Conservation (phyloP, 1,140 invertebrate species). For the fruit fly (Drosophila melanogaster) region DNA sequence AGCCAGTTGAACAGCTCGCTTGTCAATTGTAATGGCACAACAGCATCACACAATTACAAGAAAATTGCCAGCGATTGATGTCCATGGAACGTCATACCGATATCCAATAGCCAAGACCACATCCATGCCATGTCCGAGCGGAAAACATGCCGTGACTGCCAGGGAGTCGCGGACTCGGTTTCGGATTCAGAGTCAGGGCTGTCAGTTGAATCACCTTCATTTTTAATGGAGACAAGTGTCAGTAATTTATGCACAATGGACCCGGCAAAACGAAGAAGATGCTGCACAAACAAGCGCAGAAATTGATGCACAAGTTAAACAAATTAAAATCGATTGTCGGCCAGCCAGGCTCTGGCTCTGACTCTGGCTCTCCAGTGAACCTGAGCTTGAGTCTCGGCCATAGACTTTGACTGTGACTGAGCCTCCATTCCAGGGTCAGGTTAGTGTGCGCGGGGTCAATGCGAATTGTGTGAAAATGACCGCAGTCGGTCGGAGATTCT, state of each 20-base stretch:
- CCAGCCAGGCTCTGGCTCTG: neutral
- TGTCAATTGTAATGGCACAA: conserved; percentile 63
- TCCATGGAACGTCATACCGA: conserved; percentile 69
- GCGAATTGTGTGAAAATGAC: conserved; percentile 80
- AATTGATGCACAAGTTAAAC: conserved; percentile 83
- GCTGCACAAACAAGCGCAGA: conserved; percentile 68
- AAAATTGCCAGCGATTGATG: conserved; percentile 82
- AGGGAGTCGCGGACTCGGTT: conserved; percentile 24
- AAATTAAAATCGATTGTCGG: conserved; percentile 82
- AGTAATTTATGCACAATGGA: conserved; percentile 81
- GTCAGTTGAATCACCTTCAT: conserved; percentile 82
- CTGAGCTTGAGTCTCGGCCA: conserved; percentile 30
- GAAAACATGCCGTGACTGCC: conserved; percentile 72
- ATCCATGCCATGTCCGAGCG: conserved; percentile 60
- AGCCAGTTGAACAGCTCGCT: conserved; percentile 36
- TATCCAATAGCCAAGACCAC: conserved; percentile 27
- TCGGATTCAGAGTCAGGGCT: conserved; percentile 56
- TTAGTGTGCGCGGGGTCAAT: conserved; percentile 70
- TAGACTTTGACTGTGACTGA: conserved; percentile 3
- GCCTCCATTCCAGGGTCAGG: conserved; percentile 65
- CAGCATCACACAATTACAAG: conserved; percentile 75
- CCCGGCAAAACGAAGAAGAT: conserved; percentile 4
- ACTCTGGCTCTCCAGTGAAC: conserved; percentile 49
- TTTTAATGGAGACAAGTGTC: conserved; percentile 84
- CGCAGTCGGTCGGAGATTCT: conserved; percentile 23